A percentile compares a stretch with the other conserved stretches of the same genome.
These are phyloP conservation scores for Florisuga fusca DNA, from an alignment of 2,797 vertebrate genomes.

Conservation along the genomic window DNA sequence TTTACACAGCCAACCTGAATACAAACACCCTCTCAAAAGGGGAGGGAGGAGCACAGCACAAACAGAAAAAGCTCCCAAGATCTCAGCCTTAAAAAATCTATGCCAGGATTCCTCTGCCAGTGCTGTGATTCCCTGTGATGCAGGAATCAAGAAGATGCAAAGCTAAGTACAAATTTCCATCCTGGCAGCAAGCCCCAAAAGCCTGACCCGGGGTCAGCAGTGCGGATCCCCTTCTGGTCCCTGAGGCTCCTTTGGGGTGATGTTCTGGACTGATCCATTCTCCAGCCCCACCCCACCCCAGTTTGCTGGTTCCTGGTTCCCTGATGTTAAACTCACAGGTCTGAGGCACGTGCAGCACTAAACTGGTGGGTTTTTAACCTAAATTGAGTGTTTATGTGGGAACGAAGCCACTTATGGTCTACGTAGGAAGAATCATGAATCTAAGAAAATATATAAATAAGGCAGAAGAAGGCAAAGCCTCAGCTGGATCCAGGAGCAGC, in stretches of 20 bases:
- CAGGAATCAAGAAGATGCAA: background rate
- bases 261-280: background rate
- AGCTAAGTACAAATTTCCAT: background rate
- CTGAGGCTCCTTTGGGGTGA: background rate
- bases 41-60: background rate
- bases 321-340: background rate
- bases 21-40: background rate
- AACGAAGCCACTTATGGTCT: background rate
- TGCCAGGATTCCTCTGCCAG: rapidly evolving
- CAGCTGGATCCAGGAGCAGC: background rate
- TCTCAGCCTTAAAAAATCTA: background rate
- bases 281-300: background rate
- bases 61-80: background rate
- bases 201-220: rapidly evolving
- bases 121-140: background rate
- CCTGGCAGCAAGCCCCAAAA: background rate
- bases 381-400: background rate
- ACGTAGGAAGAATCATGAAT: background rate
- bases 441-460: rapidly evolving
- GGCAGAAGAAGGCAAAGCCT: background rate
- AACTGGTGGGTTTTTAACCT: background rate
- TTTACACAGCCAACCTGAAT: background rate
- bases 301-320: background rate
- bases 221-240: background rate
- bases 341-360: background rate